A percentile compares a stretch with the other conserved stretches of the same genome.
These are phyloP conservation scores for Athalia circularis DNA, from an alignment of 2,888 invertebrate genomes.

Conservation along the genomic window DNA sequence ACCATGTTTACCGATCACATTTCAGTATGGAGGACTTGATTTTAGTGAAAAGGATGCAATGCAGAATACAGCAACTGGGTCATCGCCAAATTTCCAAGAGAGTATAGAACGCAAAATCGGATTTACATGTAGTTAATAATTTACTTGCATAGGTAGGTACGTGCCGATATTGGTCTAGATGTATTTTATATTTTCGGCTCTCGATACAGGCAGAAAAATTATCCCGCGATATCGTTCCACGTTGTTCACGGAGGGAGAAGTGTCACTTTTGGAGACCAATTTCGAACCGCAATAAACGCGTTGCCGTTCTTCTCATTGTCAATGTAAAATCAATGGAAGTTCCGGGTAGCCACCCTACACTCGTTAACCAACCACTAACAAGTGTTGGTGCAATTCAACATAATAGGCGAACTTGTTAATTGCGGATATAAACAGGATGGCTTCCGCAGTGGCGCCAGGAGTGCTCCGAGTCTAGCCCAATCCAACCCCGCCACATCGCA, in stretches of 20 bases:
- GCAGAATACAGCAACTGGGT: not conserved
- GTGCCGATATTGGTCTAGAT: too few species aligned
- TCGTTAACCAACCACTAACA: constrained; percentile 55
- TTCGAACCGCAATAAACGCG: constrained; percentile 40
- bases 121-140: not conserved
- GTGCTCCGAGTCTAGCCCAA: constrained; percentile 50
- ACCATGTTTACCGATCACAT: constrained; percentile 15
- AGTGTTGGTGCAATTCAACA: constrained; percentile 47
- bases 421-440: constrained; percentile 65
- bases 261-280: constrained; percentile 34
- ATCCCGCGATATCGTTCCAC: constrained; percentile 26
- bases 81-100: not conserved
- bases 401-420: constrained; percentile 64
- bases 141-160: too few species aligned
- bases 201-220: constrained; percentile 5
- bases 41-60: not conserved
- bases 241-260: constrained; percentile 19
- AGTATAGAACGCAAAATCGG: not conserved
- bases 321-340: constrained; percentile 29
- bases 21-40: not conserved
- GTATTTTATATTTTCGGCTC: not conserved
- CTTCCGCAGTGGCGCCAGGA: constrained; percentile 58
- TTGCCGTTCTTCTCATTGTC: constrained; percentile 35
- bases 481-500: constrained; percentile 25
- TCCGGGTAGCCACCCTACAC: constrained; percentile 45